phyloP scores from a whole-genome alignment of 2,113 vertebrate species.

The Nerophis lumbriciformis region DNA sequence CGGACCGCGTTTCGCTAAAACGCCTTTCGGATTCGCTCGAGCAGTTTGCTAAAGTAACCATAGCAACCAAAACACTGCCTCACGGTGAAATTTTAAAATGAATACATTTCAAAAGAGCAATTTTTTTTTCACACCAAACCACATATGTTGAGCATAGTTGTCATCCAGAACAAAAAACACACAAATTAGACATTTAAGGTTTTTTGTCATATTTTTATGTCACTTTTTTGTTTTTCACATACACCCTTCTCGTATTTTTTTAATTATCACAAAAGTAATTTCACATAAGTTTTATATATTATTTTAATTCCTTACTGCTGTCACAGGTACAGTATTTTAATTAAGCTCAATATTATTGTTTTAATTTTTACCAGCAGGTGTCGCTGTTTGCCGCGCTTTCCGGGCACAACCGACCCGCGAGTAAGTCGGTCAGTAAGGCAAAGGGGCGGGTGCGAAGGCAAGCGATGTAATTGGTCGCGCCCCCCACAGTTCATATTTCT shows the following conservation, averaged over 20 bases:
- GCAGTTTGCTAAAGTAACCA: constrained; percentile 47
- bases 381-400: constrained; percentile 27
- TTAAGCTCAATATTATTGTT: too few relatives aligned
- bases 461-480: constrained; percentile 70
- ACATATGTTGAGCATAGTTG: too few relatives aligned
- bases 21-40: background rate
- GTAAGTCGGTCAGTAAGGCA: constrained; percentile 61
- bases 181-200: background rate
- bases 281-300: too few relatives aligned
- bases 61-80: constrained; percentile 36
- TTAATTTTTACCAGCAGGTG: constrained; percentile 22
- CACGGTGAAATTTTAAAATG: constrained; percentile 5
- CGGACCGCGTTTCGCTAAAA: background rate
- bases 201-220: background rate
- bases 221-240: too few relatives aligned
- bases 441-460: constrained; percentile 51
- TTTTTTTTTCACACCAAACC: background rate
- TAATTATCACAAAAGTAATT: too few relatives aligned
- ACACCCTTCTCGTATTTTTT: too few relatives aligned
- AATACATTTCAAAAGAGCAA: background rate
- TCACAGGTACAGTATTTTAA: too few relatives aligned
- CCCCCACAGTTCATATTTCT: constrained; percentile 50
- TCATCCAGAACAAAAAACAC: background rate
- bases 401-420: constrained; percentile 2
- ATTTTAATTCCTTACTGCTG: too few relatives aligned